These are phyloP conservation scores for Porphyrio hochstetteri DNA, from an alignment of 2,113 vertebrate species.

Conservation along the genomic window DNA sequence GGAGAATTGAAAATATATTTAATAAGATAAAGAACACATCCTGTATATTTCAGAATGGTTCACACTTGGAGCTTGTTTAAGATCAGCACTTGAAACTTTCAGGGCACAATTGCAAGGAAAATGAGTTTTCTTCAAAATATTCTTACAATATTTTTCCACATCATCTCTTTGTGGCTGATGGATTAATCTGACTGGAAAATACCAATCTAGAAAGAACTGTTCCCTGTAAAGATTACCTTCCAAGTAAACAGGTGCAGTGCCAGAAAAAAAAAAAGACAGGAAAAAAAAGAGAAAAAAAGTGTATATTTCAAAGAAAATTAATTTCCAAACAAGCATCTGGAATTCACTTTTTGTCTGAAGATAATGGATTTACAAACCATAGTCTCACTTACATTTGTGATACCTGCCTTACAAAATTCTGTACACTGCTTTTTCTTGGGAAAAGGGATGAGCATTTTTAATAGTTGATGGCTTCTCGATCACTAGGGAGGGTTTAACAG, in stretches of 20 bases:
- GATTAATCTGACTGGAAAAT: background rate
- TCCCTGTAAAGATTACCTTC: background rate
- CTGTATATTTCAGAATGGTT: background rate
- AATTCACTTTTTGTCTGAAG: background rate
- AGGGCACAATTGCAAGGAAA: background rate
- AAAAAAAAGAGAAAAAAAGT: background rate
- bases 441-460: background rate
- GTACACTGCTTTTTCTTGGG: background rate
- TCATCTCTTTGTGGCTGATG: background rate
- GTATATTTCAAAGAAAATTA: background rate
- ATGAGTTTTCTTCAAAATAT: background rate
- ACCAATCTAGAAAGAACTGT: background rate
- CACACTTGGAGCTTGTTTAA: background rate
- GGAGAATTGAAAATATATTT: background rate
- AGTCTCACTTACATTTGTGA: background rate
- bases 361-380: background rate
- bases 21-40: background rate
- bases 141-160: background rate
- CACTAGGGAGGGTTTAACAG: background rate
- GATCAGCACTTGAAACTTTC: background rate
- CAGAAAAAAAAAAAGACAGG: background rate
- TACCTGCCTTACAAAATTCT: background rate
- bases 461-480: background rate
- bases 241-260: background rate
- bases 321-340: background rate